Evolutionary conservation across 2,113 vertebrate species (phyloP).

Genomic region (Campylomormyrus tamandua): DNA sequence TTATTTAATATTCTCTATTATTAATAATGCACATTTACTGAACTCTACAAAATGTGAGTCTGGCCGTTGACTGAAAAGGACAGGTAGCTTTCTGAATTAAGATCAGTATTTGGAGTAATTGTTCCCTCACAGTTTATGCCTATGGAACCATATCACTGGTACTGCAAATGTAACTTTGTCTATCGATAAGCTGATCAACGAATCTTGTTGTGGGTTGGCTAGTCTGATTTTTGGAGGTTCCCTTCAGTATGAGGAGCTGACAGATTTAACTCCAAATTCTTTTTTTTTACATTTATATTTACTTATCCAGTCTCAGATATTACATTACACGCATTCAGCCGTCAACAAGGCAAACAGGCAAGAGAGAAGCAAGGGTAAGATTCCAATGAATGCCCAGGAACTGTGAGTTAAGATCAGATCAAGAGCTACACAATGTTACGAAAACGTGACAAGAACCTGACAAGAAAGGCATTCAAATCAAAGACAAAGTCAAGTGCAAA

Average conservation of each 20-base stretch:
- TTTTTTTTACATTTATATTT: not conserved
- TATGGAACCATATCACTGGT: not conserved
- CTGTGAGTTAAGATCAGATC: not conserved
- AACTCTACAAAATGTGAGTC: not conserved
- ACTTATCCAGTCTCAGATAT: not conserved
- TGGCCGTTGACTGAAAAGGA: not conserved
- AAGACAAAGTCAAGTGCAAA: not conserved
- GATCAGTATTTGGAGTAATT: not conserved
- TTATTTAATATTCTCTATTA: not conserved
- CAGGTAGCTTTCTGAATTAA: not conserved
- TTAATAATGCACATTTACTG: not conserved
- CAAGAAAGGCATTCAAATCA: not conserved
- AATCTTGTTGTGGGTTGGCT: not conserved
- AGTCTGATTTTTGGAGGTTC: not conserved
- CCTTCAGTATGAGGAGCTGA: not conserved
- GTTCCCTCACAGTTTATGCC: not conserved
- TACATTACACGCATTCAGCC: not conserved
- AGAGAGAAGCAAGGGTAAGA: not conserved
- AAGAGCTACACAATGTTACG: not conserved
- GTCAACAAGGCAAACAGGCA: not conserved
- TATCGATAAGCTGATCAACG: not conserved
- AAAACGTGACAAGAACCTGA: not conserved
- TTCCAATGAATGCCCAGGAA: not conserved
- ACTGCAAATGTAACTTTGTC: not conserved
- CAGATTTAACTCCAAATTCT: not conserved